phyloP scores from a whole-genome alignment of 2,888 invertebrate genomes.

The Laothoe populi region DNA sequence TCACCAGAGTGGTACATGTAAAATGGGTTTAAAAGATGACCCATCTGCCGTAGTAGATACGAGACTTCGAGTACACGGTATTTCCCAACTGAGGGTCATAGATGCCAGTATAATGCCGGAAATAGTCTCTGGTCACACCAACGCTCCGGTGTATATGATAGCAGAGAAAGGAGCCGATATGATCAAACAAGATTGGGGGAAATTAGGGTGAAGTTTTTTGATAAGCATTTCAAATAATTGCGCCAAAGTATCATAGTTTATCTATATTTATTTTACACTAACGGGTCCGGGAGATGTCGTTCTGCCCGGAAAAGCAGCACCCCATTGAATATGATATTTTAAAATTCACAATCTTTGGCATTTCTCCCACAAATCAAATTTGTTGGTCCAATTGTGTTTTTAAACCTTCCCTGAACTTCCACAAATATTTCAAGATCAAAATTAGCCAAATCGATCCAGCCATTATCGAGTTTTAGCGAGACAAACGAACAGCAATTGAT shows the following conservation, averaged over 20 bases:
- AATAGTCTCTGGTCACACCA: constrained; percentile 91
- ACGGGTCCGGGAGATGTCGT: no score
- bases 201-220: constrained; percentile 37
- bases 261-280: no score
- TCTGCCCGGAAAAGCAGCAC: no score
- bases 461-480: no score
- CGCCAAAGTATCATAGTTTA: constrained; percentile 1
- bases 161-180: constrained; percentile 91
- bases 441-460: no score
- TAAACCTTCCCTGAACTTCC: no score
- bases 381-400: no score
- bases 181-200: constrained; percentile 85
- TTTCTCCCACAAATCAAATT: no score
- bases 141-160: constrained; percentile 91
- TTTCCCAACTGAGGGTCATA: constrained; percentile 88
- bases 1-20: constrained; percentile 88
- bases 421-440: no score
- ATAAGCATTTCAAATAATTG: not conserved
- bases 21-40: constrained; percentile 86
- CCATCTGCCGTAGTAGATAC: constrained; percentile 87
- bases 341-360: no score
- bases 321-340: no score
- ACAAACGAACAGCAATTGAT: no score
- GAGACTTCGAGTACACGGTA: constrained; percentile 86
- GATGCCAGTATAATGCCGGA: constrained; percentile 93